Evolutionary conservation across 2,888 invertebrate genomes (phyloP).

Genomic region (Melanostoma scalare): DNA sequence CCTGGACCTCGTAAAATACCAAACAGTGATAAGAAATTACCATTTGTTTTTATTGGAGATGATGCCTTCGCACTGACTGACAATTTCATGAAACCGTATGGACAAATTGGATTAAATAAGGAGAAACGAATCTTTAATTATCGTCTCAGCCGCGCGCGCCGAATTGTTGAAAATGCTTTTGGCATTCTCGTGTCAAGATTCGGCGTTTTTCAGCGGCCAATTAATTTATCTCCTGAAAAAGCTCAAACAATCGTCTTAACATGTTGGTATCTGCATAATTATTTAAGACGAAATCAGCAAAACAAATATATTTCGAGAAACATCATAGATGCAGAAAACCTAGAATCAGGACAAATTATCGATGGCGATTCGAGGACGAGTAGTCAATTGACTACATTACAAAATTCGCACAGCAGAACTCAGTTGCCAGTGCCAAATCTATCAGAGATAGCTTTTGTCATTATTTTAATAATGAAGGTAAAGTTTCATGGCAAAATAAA

Average conservation of each 20-base stretch:
- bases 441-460: too few species aligned
- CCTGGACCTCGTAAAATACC: not conserved
- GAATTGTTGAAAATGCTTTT: constrained; percentile 22
- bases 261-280: constrained; percentile 23
- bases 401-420: too few species aligned
- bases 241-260: not conserved
- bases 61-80: constrained; percentile 10
- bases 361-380: too few species aligned
- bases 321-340: too few species aligned
- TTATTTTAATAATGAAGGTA: too few species aligned
- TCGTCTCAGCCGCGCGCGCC: not conserved
- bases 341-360: too few species aligned
- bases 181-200: constrained; percentile 16
- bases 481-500: too few species aligned
- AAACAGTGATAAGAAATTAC: constrained; percentile 1
- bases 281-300: not conserved
- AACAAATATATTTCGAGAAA: too few species aligned
- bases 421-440: too few species aligned
- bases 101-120: not conserved
- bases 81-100: constrained; percentile 8
- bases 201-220: not conserved
- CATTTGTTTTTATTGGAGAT: constrained; percentile 26
- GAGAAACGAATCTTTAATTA: constrained; percentile 13
- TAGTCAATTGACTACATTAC: too few species aligned
- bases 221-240: not conserved